A percentile compares a stretch with the other conserved stretches of the same genome.
Evolutionary conservation across 2,797 vertebrate genomes (phyloP).

Genomic region (Peromyscus aztecus): DNA sequence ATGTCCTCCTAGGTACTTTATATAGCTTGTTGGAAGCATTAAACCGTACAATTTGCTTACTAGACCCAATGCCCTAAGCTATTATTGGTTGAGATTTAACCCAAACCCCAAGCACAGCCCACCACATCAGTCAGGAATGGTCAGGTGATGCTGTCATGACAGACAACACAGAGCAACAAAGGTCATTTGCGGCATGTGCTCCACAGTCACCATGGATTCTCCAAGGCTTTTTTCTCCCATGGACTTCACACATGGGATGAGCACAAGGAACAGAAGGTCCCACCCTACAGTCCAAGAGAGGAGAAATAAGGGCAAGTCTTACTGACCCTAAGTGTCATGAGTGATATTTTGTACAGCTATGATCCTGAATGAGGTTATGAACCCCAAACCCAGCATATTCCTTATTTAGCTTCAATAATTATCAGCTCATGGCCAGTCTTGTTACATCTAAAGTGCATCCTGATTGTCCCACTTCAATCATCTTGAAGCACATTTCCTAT

Average conservation of each 20-base stretch:
- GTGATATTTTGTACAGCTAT: too few species aligned
- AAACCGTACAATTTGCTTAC: background rate
- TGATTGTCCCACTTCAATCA: too few species aligned
- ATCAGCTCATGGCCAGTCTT: too few species aligned
- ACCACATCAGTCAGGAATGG: background rate
- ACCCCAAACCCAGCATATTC: too few species aligned
- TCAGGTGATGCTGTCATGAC: rapidly evolving
- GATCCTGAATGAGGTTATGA: too few species aligned
- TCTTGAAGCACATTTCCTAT: too few species aligned
- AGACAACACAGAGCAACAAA: background rate
- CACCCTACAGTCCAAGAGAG: background rate
- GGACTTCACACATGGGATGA: background rate
- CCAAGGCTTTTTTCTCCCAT: background rate
- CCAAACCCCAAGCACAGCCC: too few species aligned
- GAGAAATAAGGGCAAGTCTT: background rate
- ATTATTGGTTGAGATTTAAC: background rate
- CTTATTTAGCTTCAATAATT: too few species aligned
- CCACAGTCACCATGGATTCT: rapidly evolving
- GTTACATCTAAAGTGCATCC: too few species aligned
- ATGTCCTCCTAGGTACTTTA: background rate
- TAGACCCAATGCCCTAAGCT: background rate
- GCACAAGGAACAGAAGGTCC: background rate
- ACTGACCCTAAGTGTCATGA: background rate
- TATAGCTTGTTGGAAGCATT: background rate
- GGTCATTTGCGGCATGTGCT: rapidly evolving